Evolutionary conservation across 1,140 invertebrate genomes (phyloP), one percentile per base, ranked within the genome.

Genomic region (Apocrypta bakeri): DNA sequence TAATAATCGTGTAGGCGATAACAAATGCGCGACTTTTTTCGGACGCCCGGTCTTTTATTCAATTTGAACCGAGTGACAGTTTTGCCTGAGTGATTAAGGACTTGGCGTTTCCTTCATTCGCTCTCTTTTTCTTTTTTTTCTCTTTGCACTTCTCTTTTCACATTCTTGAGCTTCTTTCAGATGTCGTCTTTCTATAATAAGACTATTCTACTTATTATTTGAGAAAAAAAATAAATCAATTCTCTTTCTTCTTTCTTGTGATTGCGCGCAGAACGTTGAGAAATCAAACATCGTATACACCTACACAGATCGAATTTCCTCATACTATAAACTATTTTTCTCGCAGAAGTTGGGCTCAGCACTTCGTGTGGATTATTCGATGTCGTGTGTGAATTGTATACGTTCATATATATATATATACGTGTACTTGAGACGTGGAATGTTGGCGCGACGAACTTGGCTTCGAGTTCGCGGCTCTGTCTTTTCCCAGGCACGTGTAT

Each of bases 361-460:
- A n/a, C 17, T 56, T n/a, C 48, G 6, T 21, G 21, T 21, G 48
- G 17, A 56, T n/a, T 56, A 56, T 56, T 25, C 25, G 24, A 25
- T 25, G 63, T 8, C 48, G 48, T n/a, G 17, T 56, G 17, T n/a
- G 48, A 56, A 4, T 1, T 21, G 8, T 56, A 56, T n/a, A 56
- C 21, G 6, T 56, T 21, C 21, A 48, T 0, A 37, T 9, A 1
- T 2, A n/a, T 48, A 4, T 9, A 25, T 9, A 9, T 9, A 37
- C 33, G 9, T 9, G 79, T 76, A 86, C 85, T 87, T 75, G 86
- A 87, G 81, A 83, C 77, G 79, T 83, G 79, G 71, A 87, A 82
- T 86, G 86, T 87, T 87, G 86, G 83, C 86, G 85, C 76, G 84
- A 73, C 69, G 84, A 85, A 68, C 83, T 85, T 72, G 72, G 85